Evolutionary conservation across 1,140 invertebrate species (phyloP), one percentile per base, ranked within the genome.

Genomic region (Trissolcus basalis): DNA sequence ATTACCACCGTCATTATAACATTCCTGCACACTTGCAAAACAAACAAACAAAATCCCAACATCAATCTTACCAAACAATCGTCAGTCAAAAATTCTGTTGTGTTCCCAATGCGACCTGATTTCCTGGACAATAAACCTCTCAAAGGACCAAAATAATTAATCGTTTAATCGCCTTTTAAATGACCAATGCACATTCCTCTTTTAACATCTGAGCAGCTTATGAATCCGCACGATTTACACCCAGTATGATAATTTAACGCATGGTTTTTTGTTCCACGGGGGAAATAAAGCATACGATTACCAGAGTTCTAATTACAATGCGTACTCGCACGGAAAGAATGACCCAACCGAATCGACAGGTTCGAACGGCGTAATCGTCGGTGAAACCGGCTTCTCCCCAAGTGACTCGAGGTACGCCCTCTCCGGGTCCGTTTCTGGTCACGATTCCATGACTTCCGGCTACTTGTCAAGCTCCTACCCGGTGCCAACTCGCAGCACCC

Each of bases 221-320:
- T 41, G 44, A 58, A 47, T 56, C 45, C 45, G 54, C 58, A 45
- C 27, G 55, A 61, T 68, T 71, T 63, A 12, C 48, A 65, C 35
- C 58, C n/a, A 9, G 1, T 68, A 19, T 13, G 53, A 53, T 64
- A 68, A 68, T 78, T 74, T 39, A 74, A n/a, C n/a, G n/a, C n/a
- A n/a, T n/a, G n/a, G n/a, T 59, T 67, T 60, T 43, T 43, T 63
- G 74, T 74, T 68, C 67, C 56, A 39, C 60, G 49, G 53, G 73
- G 77, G 77, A 56, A 70, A 70, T 49, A 68, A 79, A 53, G 15
- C 68, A 32, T 79, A 79, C 55, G 77, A 79, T 50, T 79, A 79
- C 47, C 32, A 48, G 32, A 55, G 15, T 16, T 48, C 51, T 48
- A 79, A 72, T 75, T 79, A 79, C 44, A 68, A 71, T 27, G 69